Conservation (phyloP, 2,113 vertebrate species). For the Phoxinus phoxinus region DNA sequence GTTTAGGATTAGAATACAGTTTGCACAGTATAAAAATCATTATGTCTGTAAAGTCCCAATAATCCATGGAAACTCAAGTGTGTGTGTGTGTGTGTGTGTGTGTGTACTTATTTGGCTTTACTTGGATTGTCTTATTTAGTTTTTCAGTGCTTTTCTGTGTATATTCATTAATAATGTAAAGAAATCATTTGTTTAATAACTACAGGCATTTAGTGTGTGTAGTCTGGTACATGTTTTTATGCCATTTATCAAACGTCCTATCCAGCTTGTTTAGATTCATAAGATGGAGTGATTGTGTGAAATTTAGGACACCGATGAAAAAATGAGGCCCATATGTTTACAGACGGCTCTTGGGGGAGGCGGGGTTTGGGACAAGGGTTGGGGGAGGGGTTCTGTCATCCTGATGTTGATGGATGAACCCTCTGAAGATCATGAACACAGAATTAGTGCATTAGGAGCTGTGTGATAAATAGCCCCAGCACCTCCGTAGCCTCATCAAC, state of each 20-base stretch:
- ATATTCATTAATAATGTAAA: background rate
- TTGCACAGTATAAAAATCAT: no score
- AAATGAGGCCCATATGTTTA: constrained; percentile 87
- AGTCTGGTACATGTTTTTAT: constrained; percentile 63
- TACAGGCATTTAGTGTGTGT: background rate
- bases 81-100: no score
- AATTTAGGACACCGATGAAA: constrained; percentile 88
- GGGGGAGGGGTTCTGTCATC: constrained; percentile 76
- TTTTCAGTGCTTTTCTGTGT: background rate
- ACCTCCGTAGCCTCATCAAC: constrained; percentile 58
- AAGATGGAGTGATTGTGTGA: constrained; percentile 85
- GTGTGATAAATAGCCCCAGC: constrained; percentile 82
- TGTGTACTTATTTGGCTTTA: background rate
- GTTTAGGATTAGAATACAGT: no score
- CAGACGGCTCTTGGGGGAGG: constrained; percentile 73
- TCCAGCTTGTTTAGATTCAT: constrained; percentile 91
- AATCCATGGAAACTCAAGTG: no score
- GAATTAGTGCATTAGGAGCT: constrained; percentile 83
- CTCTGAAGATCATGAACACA: constrained; percentile 84
- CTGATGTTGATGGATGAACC: constrained; percentile 91
- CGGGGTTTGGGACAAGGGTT: constrained; percentile 36
- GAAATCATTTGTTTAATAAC: constrained; percentile 3
- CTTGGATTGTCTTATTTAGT: background rate
- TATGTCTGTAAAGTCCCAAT: no score
- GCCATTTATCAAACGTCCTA: constrained; percentile 90